Conservation (phyloP, 2,113 vertebrate species). For the Cariama cristata region DNA sequence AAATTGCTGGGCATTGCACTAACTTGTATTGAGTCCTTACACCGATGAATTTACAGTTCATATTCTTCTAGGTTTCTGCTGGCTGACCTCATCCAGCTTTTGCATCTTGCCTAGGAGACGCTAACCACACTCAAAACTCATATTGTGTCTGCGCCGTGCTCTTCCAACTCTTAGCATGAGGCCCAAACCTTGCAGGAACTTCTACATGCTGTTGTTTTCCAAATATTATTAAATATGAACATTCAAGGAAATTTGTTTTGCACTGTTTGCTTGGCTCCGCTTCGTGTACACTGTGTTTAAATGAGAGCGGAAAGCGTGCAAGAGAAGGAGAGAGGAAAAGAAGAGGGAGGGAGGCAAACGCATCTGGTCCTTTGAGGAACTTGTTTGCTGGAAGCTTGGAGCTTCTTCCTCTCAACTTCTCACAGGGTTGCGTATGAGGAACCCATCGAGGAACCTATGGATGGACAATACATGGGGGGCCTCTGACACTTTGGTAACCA, state of each 20-base stretch:
- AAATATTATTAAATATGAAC: background rate
- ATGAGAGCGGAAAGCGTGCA: background rate
- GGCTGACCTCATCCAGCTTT: background rate
- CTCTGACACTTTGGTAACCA: conserved; percentile 47
- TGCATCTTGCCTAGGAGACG: background rate
- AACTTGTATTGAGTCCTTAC: background rate
- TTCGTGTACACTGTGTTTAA: background rate
- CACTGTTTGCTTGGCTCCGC: background rate
- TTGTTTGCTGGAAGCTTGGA: background rate
- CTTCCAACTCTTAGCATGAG: background rate
- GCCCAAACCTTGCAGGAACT: background rate
- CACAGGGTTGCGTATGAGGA: background rate
- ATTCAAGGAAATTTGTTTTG: background rate
- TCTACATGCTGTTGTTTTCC: background rate
- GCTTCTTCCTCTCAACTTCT: conserved; percentile 9
- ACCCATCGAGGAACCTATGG: background rate
- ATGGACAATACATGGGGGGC: background rate
- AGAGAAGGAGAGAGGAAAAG: background rate
- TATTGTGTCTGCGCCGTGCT: accelerated
- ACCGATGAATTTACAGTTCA: background rate
- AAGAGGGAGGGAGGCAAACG: background rate
- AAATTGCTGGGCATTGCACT: background rate
- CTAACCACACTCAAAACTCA: accelerated
- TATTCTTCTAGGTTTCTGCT: background rate
- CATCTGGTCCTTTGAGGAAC: background rate